Evolutionary conservation across 2,888 invertebrate genomes (phyloP), one percentile per base, ranked within the genome.

Genomic region (Blera fallax): DNA sequence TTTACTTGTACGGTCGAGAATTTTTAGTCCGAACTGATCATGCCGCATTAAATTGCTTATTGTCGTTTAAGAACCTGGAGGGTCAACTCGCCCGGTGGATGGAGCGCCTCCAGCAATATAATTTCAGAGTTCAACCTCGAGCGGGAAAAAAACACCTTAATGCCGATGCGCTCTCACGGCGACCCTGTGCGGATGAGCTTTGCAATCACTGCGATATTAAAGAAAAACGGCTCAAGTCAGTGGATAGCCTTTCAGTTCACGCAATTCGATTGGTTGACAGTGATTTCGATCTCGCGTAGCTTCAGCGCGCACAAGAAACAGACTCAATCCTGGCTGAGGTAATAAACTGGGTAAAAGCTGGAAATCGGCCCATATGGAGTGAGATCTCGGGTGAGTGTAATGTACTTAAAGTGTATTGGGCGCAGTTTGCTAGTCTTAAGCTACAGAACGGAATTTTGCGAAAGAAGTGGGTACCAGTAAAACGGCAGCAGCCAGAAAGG

Each of bases 1-100:
- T 62, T 16, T 73, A 62, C 10, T 29, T 50, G 7, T 60, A 37
- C 8, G 72, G 29, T 29, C 27, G 24, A 62, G 52, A 52, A 8
- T 73, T 73, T 43, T 52, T 40, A 48, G 62, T 73, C 6, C 52
- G 74, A 0, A 64, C 72, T 0, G 72, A 60, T 50, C 72, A 72
- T 27, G 58, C 60, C 8, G 60, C 60, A n/a, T n/a, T n/a, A n/a
- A n/a, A n/a, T n/a, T n/a, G n/a, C n/a, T n/a, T n/a, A n/a, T n/a
- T n/a, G n/a, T n/a, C n/a, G n/a, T n/a, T n/a, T n/a, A n/a, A n/a
- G n/a, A n/a, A n/a, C n/a, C n/a, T n/a, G n/a, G n/a, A n/a, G n/a
- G n/a, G n/a, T n/a, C 60, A 72, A 52, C 50, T 72, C 3, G 50
- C 37, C 6, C 21, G 70, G 7, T 54, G 65, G 52, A 52, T 67